These are phyloP conservation scores for Heliconius nattereri DNA, from an alignment of 1,140 invertebrate species.

Conservation along the genomic window DNA sequence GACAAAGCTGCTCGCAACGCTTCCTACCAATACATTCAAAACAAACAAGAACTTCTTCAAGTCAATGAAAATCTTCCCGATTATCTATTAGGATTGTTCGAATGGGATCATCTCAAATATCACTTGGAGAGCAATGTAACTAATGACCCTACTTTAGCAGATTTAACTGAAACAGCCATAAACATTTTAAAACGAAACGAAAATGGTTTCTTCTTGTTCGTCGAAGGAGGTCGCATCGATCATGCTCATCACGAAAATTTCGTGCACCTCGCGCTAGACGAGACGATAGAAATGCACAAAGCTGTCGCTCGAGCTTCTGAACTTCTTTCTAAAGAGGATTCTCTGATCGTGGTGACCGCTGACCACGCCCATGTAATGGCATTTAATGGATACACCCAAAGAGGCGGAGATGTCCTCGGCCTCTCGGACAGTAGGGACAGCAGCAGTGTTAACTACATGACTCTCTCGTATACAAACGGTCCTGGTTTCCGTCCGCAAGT, in stretches of 20 bases:
- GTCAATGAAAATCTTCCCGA: conserved; percentile 84
- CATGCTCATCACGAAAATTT: conserved; percentile 89
- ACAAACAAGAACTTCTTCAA: conserved; percentile 83
- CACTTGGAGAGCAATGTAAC: conserved; percentile 70
- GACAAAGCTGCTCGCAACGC: conserved; percentile 81
- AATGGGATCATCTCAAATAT: conserved; percentile 73
- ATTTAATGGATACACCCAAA: conserved; percentile 84
- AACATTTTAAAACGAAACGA: conserved; percentile 88
- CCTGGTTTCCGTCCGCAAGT: conserved; percentile 82
- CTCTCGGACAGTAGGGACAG: conserved; percentile 72
- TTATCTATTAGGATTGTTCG: conserved; percentile 86
- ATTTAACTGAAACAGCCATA: conserved; percentile 92
- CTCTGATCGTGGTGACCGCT: conserved; percentile 86
- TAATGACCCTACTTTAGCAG: conserved; percentile 87
- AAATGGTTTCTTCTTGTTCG: conserved; percentile 93
- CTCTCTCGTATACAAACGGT: conserved; percentile 88
- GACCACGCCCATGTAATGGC: conserved; percentile 88
- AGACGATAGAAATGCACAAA: conserved; percentile 83
- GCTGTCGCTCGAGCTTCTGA: conserved; percentile 56
- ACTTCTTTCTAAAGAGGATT: conserved; percentile 70
- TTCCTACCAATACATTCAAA: conserved; percentile 85
- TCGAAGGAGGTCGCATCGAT: conserved; percentile 93
- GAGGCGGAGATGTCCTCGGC: conserved; percentile 81
- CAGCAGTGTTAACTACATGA: conserved; percentile 84
- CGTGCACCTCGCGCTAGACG: conserved; percentile 84